Percentiles rank a stretch among this genome's conserved stretches.
These are phyloP conservation scores for Augochlorella aurata DNA, from an alignment of 2,888 invertebrate genomes.

Conservation along the genomic window DNA sequence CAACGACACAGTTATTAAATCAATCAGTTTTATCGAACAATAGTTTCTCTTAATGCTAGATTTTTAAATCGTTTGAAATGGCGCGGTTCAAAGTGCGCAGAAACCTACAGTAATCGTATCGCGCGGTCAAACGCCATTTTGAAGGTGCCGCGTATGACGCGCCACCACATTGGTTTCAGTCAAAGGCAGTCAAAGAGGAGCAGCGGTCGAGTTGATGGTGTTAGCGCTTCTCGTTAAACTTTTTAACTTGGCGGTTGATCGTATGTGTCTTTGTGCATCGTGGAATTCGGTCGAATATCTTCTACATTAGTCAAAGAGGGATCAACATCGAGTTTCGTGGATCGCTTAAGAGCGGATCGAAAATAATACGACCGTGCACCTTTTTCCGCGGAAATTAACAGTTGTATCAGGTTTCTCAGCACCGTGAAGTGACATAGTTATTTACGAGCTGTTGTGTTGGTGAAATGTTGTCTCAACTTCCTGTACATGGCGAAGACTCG, in stretches of 20 bases:
- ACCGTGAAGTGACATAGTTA: constrained; percentile 64
- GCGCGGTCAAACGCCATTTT: constrained; percentile 56
- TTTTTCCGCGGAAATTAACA: constrained; percentile 18
- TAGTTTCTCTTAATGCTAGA: background rate
- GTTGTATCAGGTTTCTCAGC: constrained; percentile 33
- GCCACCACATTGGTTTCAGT: constrained; percentile 45
- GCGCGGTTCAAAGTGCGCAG: constrained; percentile 32
- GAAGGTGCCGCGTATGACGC: constrained; percentile 40
- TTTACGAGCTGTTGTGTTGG: constrained; percentile 69
- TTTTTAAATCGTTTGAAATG: constrained; percentile 11
- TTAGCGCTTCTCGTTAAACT: constrained; percentile 46
- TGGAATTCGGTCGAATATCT: constrained; percentile 12
- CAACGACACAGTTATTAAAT: background rate
- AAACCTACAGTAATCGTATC: background rate
- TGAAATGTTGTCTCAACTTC: constrained; percentile 72
- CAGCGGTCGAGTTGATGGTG: constrained; percentile 42
- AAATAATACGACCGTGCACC: background rate
- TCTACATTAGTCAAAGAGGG: background rate
- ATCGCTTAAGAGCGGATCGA: background rate
- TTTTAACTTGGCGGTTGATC: constrained; percentile 40
- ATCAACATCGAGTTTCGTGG: constrained; percentile 8
- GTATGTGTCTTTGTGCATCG: constrained; percentile 31
- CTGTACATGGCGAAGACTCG: constrained; percentile 72
- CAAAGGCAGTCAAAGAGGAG: constrained; percentile 24
- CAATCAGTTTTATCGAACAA: constrained; percentile 10